Evolutionary conservation across 2,888 invertebrate genomes (phyloP).

Genomic region (Drosophila kuntzei): DNA sequence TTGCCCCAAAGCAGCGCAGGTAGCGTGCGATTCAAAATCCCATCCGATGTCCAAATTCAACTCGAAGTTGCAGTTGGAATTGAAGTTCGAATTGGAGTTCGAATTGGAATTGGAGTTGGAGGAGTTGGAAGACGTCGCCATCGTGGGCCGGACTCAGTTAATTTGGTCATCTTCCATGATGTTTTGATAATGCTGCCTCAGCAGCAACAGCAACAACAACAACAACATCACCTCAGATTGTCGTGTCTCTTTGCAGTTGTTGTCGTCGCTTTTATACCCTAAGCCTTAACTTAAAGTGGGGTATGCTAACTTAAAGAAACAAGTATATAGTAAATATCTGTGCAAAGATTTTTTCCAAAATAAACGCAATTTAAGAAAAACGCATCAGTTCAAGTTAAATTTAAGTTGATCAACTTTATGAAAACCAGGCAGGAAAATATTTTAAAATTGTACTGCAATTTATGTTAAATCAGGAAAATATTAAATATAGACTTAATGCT

Average conservation of each 20-base stretch:
- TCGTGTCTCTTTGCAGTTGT: constrained; percentile 34
- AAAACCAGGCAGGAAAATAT: no score
- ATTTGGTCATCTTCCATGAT: constrained; percentile 83
- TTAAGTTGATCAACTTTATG: no score
- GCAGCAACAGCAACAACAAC: constrained; percentile 28
- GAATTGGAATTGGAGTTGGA: not conserved
- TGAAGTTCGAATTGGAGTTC: not conserved
- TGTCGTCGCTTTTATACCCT: constrained; percentile 41
- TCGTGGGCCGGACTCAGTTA: constrained; percentile 61
- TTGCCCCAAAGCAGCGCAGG: constrained; percentile 65
- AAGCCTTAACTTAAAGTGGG: not conserved
- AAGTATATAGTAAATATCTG: no score
- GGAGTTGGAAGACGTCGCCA: constrained; percentile 19
- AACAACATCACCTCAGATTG: constrained; percentile 18
- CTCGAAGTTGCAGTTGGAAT: not conserved
- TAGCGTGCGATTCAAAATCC: constrained; percentile 57
- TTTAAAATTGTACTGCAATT: no score
- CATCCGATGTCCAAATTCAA: constrained; percentile 27
- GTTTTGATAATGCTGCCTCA: constrained; percentile 79
- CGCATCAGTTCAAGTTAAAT: no score
- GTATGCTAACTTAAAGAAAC: not conserved
- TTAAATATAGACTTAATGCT: no score
- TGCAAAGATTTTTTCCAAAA: no score
- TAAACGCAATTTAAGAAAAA: no score
- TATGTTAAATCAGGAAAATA: no score